Base-by-base conservation (phyloP, 2,888 invertebrate genomes). In the Acronicta psi region DNA sequence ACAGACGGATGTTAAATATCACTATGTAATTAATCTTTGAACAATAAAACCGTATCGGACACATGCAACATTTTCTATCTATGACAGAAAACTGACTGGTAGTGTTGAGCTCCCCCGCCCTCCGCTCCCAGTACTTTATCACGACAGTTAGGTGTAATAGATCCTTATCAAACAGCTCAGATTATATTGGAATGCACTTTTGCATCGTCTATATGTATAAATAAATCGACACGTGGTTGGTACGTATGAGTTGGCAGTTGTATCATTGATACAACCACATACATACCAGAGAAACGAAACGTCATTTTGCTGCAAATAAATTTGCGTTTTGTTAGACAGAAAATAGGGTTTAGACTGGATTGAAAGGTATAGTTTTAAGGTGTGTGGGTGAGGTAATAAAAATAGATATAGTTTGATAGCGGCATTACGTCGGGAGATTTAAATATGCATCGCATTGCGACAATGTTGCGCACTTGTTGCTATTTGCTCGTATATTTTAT, bases 381-480 rank as follows among this genome's bases (percentile, higher is more conserved):
- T 75, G 81, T 82, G 81, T 77, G 79, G 58, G 82, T 78, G 72
- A 50, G 53, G 67, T 54, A 73, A 79, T 83, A 82, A 81, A 87
- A 87, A 86, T 89, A 88, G 82, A 84, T 76, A 77, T 75, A 69
- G 73, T 77, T 77, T 81, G 83, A 88, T 87, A 85, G 81, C 77
- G 76, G 62, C 79, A 83, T 85, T 85, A 84, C 81, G 80, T 81
- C 73, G 58, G 63, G 65, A 72, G 82, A 87, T 89, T 87, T 84
- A 87, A 89, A 89, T 90, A 86, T 86, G 85, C 82, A 83, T 80
- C 69, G 54, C 58, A 38, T 55, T 60, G 79, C 83, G 79, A 90
- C 90, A 86, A 79, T 89, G 90, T 90, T 82, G 79, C 81, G 43
- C 34, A 81, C 79, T 83, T 77, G 85, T 84, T 85, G 84, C 82